A percentile compares a stretch with the other conserved stretches of the same genome.
These are phyloP conservation scores for Dendroctonus ponderosae DNA, from an alignment of 1,140 invertebrate species.

Conservation along the genomic window DNA sequence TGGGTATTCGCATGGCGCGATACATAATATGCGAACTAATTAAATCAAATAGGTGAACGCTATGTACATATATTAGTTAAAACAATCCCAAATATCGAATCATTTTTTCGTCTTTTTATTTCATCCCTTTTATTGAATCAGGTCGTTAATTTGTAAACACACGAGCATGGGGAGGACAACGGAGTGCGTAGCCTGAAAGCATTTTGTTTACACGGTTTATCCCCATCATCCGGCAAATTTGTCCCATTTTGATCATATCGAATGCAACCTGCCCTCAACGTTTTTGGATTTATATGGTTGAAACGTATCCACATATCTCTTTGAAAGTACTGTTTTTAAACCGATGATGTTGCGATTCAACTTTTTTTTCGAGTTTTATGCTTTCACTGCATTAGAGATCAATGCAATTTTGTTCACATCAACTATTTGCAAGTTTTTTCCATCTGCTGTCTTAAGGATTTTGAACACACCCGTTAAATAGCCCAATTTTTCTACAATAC, in stretches of 20 bases:
- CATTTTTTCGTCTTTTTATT: constrained; percentile 9
- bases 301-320: too few species aligned
- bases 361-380: too few species aligned
- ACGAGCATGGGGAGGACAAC: constrained; percentile 12
- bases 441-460: neutral
- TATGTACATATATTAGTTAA: neutral
- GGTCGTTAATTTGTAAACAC: constrained; percentile 29
- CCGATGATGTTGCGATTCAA: too few species aligned
- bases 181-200: constrained; percentile 2
- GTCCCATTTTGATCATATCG: too few species aligned
- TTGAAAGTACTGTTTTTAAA: too few species aligned
- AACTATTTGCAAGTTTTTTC: too few species aligned
- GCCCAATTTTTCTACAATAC: constrained; percentile 10
- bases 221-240: neutral
- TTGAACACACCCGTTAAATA: constrained; percentile 2
- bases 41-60: constrained; percentile 4
- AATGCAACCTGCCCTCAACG: too few species aligned
- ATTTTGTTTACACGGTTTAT: constrained; percentile 16
- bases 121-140: constrained; percentile 28
- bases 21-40: constrained; percentile 1
- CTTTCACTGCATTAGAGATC: too few species aligned
- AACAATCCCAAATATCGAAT: neutral
- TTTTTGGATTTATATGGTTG: too few species aligned
- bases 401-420: too few species aligned
- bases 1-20: too few species aligned